Conservation (phyloP, 2,888 invertebrate genomes). For the Pseudanteris insignis region DNA sequence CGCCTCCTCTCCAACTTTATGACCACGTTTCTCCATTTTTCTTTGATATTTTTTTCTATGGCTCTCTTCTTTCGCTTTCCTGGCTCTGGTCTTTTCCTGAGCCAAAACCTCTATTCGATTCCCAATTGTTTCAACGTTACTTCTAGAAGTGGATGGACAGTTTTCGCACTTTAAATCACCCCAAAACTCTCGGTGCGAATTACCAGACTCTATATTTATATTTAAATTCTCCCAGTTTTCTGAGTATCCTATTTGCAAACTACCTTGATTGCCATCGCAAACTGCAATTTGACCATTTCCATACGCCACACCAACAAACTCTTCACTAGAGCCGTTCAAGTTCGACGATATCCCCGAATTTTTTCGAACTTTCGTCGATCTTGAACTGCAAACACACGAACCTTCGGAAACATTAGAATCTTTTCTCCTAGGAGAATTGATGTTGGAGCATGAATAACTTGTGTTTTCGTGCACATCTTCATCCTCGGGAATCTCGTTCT, state of each 20-base stretch:
- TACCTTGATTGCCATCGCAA: constrained; percentile 60
- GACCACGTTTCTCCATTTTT: constrained; percentile 52
- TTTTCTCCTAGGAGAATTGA: constrained; percentile 58
- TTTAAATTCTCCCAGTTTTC: constrained; percentile 65
- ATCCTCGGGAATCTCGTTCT: constrained; percentile 52
- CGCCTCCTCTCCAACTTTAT: constrained; percentile 26
- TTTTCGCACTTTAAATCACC: constrained; percentile 61
- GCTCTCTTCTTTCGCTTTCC: constrained; percentile 53
- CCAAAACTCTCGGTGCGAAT: constrained; percentile 61
- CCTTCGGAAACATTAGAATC: constrained; percentile 52
- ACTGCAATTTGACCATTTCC: constrained; percentile 62
- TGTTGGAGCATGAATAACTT: constrained; percentile 61
- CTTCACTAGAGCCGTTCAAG: constrained; percentile 61
- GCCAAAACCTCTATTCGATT: constrained; percentile 55
- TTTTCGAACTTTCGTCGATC: constrained; percentile 50
- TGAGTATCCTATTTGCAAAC: constrained; percentile 62
- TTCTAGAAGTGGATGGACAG: constrained; percentile 51
- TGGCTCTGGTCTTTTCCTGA: constrained; percentile 51
- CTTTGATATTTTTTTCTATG: constrained; percentile 55
- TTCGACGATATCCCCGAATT: constrained; percentile 58
- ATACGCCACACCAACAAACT: constrained; percentile 62
- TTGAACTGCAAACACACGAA: constrained; percentile 58
- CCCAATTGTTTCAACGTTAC: constrained; percentile 54
- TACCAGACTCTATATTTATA: constrained; percentile 58
- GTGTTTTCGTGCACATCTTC: constrained; percentile 55